Evolutionary conservation across 2,888 invertebrate species (phyloP), one percentile per base, ranked within the genome.

Genomic region (Acanthococcus lagerstroemiae): DNA sequence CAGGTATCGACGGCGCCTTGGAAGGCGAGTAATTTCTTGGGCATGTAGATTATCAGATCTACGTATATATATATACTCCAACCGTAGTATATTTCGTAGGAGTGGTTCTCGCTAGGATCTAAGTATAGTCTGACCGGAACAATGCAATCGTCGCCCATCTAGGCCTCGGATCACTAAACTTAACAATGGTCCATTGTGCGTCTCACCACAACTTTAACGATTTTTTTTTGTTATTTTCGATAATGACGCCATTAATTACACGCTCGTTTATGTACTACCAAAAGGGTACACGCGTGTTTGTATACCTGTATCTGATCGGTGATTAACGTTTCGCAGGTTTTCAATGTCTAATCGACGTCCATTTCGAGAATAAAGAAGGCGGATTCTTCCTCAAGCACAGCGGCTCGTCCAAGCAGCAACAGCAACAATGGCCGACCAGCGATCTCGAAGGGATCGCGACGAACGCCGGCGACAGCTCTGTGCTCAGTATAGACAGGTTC

Each of bases 341-440:
- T 73, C 82, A 81, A 74, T 77, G 81, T 71, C 83, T 85, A 72
- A 88, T 92, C 72, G 91, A 90, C 80, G 90, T 92, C 73, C 91
- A 91, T 77, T 91, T 92, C 77, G 91, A 92, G 79, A 89, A 89
- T 76, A 88, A 90, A 74, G 92, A 91, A 76, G 90, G 90, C 72
- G 91, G 91, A 56, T 92, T 91, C 80, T 92, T 92, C 77, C 79
- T 92, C 73, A 89, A 89, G 77, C 90, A 90, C 76, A 61, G 61
- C 52, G 37, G 61, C 22, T 30, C 52, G 12, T 22, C 19, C 22
- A 27, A 30, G 6, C 50, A 52, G 24, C 61, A 50, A 37, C 61
- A 61, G 37, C 78, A 79, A 27, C 73, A 75, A 65, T 72, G 71
- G 68, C 69, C 69, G 27, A 66, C 67, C 30, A 70, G 71, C 72